phyloP scores from a whole-genome alignment of 92 coral and sea anemone genomes.

The Micromussa lordhowensis region DNA sequence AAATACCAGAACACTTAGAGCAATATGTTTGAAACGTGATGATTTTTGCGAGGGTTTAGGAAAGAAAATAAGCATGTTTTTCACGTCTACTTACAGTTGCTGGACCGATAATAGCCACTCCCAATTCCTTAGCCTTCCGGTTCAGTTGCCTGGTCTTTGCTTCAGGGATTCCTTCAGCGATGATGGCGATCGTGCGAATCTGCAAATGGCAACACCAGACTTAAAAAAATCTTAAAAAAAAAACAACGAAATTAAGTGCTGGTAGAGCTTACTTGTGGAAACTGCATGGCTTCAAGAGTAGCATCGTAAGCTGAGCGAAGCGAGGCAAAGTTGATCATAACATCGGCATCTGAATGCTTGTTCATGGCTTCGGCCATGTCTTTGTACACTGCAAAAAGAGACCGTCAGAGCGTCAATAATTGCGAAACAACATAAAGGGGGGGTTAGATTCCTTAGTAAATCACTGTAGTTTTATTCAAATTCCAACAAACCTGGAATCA shows the following conservation, averaged over 20 bases:
- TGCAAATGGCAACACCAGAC: constrained; percentile 8
- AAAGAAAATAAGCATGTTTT: background rate
- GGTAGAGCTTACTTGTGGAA: constrained; percentile 71
- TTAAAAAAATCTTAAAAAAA: no score
- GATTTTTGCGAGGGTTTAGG: background rate
- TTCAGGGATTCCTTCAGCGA: constrained; percentile 99
- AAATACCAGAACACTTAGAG: background rate
- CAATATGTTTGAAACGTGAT: no score
- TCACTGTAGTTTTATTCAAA: background rate
- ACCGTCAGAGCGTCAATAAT: background rate
- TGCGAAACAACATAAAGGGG: background rate
- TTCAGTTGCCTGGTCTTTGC: constrained; percentile 91
- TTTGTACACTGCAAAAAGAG: constrained; percentile 75
- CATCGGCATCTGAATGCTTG: constrained; percentile 91
- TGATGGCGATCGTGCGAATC: constrained; percentile 97
- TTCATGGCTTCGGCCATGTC: constrained; percentile 98
- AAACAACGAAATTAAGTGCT: no score
- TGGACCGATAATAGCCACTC: constrained; percentile 90
- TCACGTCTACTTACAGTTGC: constrained; percentile 80
- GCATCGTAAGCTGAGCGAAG: constrained; percentile 96
- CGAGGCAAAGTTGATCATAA: constrained; percentile 94
- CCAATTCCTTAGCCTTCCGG: constrained; percentile 82
- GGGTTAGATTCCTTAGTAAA: background rate
- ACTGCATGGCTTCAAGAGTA: constrained; percentile 89
- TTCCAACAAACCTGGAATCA: constrained; percentile 93